Evolutionary conservation across 2,888 invertebrate species (phyloP).

Genomic region (Caenorhabditis sinica): DNA sequence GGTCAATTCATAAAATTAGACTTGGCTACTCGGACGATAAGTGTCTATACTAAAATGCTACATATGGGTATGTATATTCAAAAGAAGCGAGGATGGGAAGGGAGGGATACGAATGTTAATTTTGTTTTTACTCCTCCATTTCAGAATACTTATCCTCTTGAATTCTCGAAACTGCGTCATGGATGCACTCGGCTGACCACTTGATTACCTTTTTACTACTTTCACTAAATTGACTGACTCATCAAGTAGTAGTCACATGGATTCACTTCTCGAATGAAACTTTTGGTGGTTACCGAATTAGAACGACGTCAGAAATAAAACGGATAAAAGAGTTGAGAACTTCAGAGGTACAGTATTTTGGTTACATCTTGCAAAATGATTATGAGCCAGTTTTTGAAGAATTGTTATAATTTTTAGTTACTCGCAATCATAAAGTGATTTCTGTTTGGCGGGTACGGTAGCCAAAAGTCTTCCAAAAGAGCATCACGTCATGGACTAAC

Average conservation of each 20-base stretch:
- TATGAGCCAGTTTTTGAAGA: too few relatives aligned
- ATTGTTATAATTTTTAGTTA: too few relatives aligned
- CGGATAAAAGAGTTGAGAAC: background rate
- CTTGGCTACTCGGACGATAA: conserved; percentile 1
- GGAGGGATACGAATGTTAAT: conserved; percentile 36
- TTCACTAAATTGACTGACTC: conserved; percentile 29
- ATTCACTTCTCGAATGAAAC: background rate
- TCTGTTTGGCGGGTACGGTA: too few relatives aligned
- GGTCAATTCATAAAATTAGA: conserved; percentile 44
- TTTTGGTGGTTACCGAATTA: conserved; percentile 19
- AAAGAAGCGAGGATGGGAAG: background rate
- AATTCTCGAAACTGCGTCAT: conserved; percentile 16
- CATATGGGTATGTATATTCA: conserved; percentile 29
- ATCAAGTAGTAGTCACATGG: conserved; percentile 24
- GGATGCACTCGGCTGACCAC: conserved; percentile 31
- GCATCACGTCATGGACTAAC: background rate
- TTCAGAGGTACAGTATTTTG: background rate
- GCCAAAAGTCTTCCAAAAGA: too few relatives aligned
- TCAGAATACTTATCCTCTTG: conserved; percentile 33
- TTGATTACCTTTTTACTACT: conserved; percentile 40
- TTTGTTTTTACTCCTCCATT: conserved; percentile 40
- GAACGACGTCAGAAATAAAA: background rate
- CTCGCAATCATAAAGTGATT: too few relatives aligned
- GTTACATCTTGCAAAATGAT: background rate
- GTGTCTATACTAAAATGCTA: conserved; percentile 34